A percentile compares a stretch with the other conserved stretches of the same genome.
These are phyloP conservation scores for Spea bombifrons DNA, from an alignment of 2,113 vertebrate genomes.

Conservation along the genomic window DNA sequence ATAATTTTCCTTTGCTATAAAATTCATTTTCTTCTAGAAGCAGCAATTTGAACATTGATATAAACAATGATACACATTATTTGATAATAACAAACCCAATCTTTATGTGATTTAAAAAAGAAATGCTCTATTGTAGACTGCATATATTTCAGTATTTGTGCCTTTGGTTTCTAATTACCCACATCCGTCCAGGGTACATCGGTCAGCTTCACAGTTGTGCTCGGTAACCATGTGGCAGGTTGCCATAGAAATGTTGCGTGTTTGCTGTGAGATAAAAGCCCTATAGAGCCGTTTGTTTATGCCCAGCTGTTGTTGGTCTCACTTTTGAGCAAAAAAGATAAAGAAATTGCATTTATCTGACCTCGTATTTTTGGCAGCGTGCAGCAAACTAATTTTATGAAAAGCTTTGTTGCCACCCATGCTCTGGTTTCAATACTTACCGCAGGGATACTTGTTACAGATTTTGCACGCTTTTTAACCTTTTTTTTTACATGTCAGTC, in stretches of 20 bases:
- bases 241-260: slow-evolving; percentile 56
- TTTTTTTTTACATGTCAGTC: too few relatives aligned
- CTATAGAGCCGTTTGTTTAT: slow-evolving; percentile 51
- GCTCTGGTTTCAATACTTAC: too few relatives aligned
- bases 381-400: slow-evolving; percentile 8
- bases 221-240: slow-evolving; percentile 40
- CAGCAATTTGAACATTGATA: too few relatives aligned
- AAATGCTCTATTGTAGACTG: too few relatives aligned
- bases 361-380: slow-evolving; percentile 13
- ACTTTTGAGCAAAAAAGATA: slow-evolving; percentile 49
- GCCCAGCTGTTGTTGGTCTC: slow-evolving; percentile 49
- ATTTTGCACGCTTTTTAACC: too few relatives aligned
- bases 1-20: too few relatives aligned
- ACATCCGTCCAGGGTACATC: slow-evolving; percentile 21
- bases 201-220: slow-evolving; percentile 10
- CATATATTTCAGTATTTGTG: neutral
- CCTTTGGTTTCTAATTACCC: slow-evolving; percentile 23
- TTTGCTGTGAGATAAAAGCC: slow-evolving; percentile 50
- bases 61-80: too few relatives aligned
- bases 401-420: neutral
- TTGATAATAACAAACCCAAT: too few relatives aligned
- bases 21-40: too few relatives aligned
- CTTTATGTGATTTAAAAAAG: too few relatives aligned
- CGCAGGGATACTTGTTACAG: too few relatives aligned
- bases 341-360: slow-evolving; percentile 53